These are phyloP conservation scores for Nemurella pictetii DNA, from an alignment of 2,888 invertebrate genomes.

Conservation along the genomic window DNA sequence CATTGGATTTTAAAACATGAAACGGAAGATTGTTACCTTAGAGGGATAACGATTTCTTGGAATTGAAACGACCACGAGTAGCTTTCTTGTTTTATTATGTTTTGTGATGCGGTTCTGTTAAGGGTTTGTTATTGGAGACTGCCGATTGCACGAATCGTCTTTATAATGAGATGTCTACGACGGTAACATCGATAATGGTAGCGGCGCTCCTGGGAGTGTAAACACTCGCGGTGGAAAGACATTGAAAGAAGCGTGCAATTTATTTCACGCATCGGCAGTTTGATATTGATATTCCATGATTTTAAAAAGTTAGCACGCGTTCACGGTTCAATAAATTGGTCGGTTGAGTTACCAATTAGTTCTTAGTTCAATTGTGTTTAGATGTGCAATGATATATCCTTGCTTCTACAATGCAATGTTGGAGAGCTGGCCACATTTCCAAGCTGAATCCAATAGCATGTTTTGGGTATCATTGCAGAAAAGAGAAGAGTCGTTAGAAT, in stretches of 20 bases:
- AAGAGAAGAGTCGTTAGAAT: too few relatives aligned
- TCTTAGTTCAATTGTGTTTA: too few relatives aligned
- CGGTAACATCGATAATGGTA: not conserved
- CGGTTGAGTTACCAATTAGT: not conserved
- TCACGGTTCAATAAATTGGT: not conserved
- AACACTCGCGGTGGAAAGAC: not conserved
- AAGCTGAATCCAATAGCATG: too few relatives aligned
- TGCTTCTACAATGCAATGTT: too few relatives aligned
- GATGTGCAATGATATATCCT: too few relatives aligned
- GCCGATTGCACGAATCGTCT: not conserved
- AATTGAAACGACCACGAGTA: not conserved
- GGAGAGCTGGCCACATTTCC: too few relatives aligned
- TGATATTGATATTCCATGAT: not conserved
- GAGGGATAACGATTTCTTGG: not conserved
- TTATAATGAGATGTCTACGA: not conserved
- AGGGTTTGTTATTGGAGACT: not conserved
- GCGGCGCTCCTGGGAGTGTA: not conserved
- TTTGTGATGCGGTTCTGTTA: not conserved
- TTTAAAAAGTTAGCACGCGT: not conserved
- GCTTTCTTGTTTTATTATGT: not conserved
- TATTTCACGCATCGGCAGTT: not conserved
- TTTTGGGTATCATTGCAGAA: too few relatives aligned
- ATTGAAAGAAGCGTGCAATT: not conserved
- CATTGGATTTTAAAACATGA: not conserved
- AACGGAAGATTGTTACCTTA: not conserved